A percentile compares a stretch with the other conserved stretches of the same genome.
Evolutionary conservation across 2,113 vertebrate genomes (phyloP).

Genomic region (Himantopus leucocephalus): DNA sequence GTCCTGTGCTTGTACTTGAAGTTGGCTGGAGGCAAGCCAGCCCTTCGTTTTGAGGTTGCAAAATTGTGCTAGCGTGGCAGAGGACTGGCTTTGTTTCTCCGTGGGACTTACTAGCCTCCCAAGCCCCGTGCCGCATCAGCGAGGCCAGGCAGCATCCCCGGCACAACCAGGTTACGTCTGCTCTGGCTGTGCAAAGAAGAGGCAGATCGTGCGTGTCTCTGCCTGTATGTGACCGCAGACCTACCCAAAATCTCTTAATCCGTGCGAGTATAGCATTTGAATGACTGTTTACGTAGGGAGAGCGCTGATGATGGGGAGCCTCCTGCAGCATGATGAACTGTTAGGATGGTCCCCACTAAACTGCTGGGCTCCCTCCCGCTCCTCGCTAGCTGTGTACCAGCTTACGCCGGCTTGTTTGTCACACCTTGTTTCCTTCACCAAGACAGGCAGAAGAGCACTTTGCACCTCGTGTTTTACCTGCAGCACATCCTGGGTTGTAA

Average conservation of each 20-base stretch:
- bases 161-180: neutral
- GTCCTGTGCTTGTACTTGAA: conserved; percentile 13
- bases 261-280: neutral
- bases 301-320: neutral
- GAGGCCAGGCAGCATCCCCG: neutral
- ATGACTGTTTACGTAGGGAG: neutral
- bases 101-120: neutral
- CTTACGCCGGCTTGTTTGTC: no score
- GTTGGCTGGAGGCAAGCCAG: conserved; percentile 9
- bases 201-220: neutral
- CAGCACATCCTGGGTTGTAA: no score
- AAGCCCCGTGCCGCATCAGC: neutral
- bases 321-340: neutral
- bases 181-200: neutral
- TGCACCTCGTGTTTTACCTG: no score
- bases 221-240: neutral
- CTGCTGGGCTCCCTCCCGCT: neutral
- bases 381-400: no score
- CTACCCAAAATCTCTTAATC: neutral
- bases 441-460: no score
- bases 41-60: conserved; percentile 1
- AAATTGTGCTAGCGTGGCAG: neutral
- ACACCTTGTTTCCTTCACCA: no score
- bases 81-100: neutral
- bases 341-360: neutral